A percentile compares a stretch with the other conserved stretches of the same genome.
Conservation (phyloP, 2,797 vertebrate species). For the Myotis daubentonii region DNA sequence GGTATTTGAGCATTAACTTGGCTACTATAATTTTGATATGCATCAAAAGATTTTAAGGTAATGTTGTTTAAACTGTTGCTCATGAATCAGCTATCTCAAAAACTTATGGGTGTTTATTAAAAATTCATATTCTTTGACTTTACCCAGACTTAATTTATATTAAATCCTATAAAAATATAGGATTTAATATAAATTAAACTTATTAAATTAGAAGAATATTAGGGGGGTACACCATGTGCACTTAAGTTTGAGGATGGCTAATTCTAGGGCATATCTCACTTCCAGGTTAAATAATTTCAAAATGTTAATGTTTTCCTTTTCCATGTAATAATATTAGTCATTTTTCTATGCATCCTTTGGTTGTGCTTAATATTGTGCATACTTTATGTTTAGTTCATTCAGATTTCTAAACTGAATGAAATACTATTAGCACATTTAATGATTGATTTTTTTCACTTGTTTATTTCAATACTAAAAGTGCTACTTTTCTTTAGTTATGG, state of each 20-base stretch:
- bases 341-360: not conserved
- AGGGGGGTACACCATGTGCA: not conserved
- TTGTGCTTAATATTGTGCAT: not conserved
- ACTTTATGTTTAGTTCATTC: not conserved
- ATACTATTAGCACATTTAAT: not conserved
- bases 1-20: not conserved
- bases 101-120: not conserved
- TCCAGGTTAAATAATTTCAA: not conserved
- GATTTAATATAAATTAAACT: too few relatives aligned
- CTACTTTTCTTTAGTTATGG: not conserved
- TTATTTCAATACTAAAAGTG: not conserved
- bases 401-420: slow-evolving; percentile 32
- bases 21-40: not conserved
- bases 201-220: not conserved
- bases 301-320: slow-evolving; percentile 1
- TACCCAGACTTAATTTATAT: not conserved
- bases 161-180: too few relatives aligned
- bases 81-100: not conserved
- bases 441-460: not conserved
- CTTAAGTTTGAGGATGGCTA: not conserved
- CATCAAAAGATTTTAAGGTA: not conserved
- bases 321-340: not conserved
- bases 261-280: not conserved
- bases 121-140: not conserved
- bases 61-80: not conserved